Evolutionary conservation across 1,140 invertebrate species (phyloP), one percentile per base, ranked within the genome.

Genomic region (Drosophila tropicalis): DNA sequence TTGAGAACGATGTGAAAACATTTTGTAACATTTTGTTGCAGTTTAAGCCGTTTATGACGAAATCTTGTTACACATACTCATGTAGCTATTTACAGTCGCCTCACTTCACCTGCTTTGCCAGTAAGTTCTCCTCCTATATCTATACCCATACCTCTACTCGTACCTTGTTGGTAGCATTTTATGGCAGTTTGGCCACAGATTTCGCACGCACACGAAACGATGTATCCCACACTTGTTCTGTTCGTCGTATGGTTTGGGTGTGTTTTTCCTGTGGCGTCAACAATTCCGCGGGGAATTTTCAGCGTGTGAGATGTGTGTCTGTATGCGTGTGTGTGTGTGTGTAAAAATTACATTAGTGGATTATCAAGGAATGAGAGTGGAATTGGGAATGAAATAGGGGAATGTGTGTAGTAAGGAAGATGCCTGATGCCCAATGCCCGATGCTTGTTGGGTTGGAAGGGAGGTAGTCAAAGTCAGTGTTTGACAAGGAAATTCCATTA

Each of bases 401-500:
- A 51, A 22, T 51, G 44, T 5, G 22, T 25, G 22, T 25, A 25
- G 22, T 25, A 25, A 44, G 15, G 1, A 44, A 17, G 44, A 29
- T 29, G 29, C 29, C 29, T 29, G 29, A 29, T 29, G 29, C 29
- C 29, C 29, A 5, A 29, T 29, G 29, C 29, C 44, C 6, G 6
- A 44, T 44, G 41, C 7, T 44, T 4, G 44, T 9, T 3, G 17
- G 7, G 7, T 3, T 1, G 5, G 7, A 1, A 2, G 7, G 44
- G 6, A 2, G 44, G 19, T 22, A 79, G 64, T 72, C 72, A 78
- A 78, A 73, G 70, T 72, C 62, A 62, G 44, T 77, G 76, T 73
- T 79, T 87, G 83, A 86, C 82, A 86, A 73, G 69, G 70, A 87
- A 86, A 86, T 81, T 86, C 83, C 82, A 86, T 86, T 86, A 86